Base-by-base conservation (phyloP, 2,113 vertebrate species). In the Scalopus aquaticus region DNA sequence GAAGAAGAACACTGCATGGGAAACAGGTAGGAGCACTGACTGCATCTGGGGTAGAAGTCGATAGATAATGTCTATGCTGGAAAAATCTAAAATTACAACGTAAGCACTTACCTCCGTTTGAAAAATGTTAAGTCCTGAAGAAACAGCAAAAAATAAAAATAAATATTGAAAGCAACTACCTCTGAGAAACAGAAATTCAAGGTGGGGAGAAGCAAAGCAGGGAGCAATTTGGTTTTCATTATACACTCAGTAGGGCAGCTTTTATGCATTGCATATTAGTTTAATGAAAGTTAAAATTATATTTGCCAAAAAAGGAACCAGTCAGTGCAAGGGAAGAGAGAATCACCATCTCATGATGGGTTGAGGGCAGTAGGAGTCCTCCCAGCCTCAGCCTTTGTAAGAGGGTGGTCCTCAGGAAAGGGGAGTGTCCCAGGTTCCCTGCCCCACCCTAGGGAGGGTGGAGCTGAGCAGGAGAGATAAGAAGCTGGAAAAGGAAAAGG, bases 221-320 rank as follows among this genome's bases (percentile, higher is more conserved):
- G 19, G 4, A 85, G 58, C 6, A n/a, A 46, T 80, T 72, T 58
- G 49, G 32, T 79, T 87, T 92, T 90, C 16, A 10, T 88, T 91
- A 88, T 28, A 30, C 37, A 72, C 46, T 22, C 58, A 39, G 44
- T 49, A 94, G 51, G 58, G 78, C 72, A 30, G 35, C 78, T 89
- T 65, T 69, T 42, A 89, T 91, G 58, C 12, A 95, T 19, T 39
- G 8, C 8, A 9, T 88, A 64, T 74, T 62, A 22, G 32, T 79
- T 92, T 46, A 88, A 56, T 78, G 37, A 86, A 86, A 82, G 80
- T 62, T 58, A 16, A 83, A 87, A 69, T 74, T 74, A 62, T 35
- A 51, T 73, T 91, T 73, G 72, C 5, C 44, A n/a, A 87, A 88
- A 67, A 77, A 67, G 24, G 30, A 72, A 95, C 30, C 74, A 2